Base-by-base conservation (phyloP, 2,888 invertebrate species). In the Girardia tigrina region DNA sequence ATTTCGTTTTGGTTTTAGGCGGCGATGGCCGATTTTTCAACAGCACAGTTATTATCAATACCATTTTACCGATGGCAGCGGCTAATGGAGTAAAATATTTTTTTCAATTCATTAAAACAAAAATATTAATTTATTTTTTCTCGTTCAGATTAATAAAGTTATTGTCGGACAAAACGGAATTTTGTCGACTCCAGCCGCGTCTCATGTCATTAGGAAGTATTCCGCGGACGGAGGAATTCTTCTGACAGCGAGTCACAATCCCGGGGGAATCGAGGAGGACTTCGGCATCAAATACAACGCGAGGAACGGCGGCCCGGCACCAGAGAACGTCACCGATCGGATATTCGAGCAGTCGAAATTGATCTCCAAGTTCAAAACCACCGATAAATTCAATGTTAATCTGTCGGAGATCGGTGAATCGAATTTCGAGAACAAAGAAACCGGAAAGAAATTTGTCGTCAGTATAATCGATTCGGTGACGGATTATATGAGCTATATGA, bases 261-360 rank as follows among this genome's bases (percentile, higher is more conserved):
- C 98, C 0, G 98, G 98, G 75, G 98, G 98, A 36, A 92, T 92
- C 6, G 88, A 94, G 82, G 91, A 91, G 79, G 98, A 99, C 86
- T 99, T 98, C 84, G 98, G 98, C 73, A 95, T 99, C 81, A 99
- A 99, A 85, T 98, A 91, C 85, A 99, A 99, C 86, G 91, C 90
- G 80, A 89, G 91, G 78, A 98, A 98, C 85, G 98, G 98, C 75
- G 98, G 89, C 0, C 95, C 98, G 0, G 97, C 97, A 0, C 93
- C 95, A 0, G 94, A 93, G 82, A 86, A 86, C 72, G 89, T 91
- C 73, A 97, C 97, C 8, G 89, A 95, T 81, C 88, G 89, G 79
- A 94, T 98, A 78, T 91, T 90, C 83, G 88, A 90, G 69, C 85
- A 91, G 26, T 90, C 92, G 0, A 91, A 88, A 71, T 86, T 86